phyloP scores from a whole-genome alignment of 2,797 vertebrate species.

The Pseudomugil gertrudae region DNA sequence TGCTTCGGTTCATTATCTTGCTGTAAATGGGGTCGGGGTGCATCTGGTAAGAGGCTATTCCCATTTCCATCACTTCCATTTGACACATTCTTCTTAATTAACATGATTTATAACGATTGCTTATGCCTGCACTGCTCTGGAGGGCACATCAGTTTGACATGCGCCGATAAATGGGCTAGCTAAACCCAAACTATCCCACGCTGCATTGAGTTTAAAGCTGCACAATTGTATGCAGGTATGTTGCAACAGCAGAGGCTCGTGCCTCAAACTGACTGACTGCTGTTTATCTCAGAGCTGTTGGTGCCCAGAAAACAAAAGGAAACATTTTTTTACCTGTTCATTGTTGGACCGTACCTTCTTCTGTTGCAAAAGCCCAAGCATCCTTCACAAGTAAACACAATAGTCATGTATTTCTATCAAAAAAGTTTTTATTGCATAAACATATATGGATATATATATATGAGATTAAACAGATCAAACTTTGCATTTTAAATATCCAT shows the following conservation, averaged over 20 bases:
- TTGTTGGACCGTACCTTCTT: not conserved
- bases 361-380: not conserved
- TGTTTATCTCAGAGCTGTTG: slow-evolving; percentile 29
- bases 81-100: slow-evolving; percentile 48
- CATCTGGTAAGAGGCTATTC: slow-evolving; percentile 31
- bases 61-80: slow-evolving; percentile 36
- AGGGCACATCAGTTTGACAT: slow-evolving; percentile 22
- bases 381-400: slow-evolving; percentile 42
- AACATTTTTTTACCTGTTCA: not conserved
- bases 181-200: slow-evolving; percentile 22
- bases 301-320: slow-evolving; percentile 6
- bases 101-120: slow-evolving; percentile 33
- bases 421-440: slow-evolving; percentile 96
- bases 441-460: slow-evolving; percentile 87
- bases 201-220: slow-evolving; percentile 11
- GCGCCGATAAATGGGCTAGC: slow-evolving; percentile 33
- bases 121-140: slow-evolving; percentile 29
- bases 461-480: slow-evolving; percentile 87
- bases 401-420: slow-evolving; percentile 73
- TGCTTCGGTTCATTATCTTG: slow-evolving; percentile 60
- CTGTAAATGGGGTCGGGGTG: slow-evolving; percentile 34
- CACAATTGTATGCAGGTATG: slow-evolving; percentile 7
- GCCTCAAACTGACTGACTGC: not conserved
- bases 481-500: slow-evolving; percentile 83
- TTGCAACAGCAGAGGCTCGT: slow-evolving; percentile 19